These are phyloP conservation scores for Polia nebulosa DNA, from an alignment of 2,888 invertebrate genomes.

Conservation along the genomic window DNA sequence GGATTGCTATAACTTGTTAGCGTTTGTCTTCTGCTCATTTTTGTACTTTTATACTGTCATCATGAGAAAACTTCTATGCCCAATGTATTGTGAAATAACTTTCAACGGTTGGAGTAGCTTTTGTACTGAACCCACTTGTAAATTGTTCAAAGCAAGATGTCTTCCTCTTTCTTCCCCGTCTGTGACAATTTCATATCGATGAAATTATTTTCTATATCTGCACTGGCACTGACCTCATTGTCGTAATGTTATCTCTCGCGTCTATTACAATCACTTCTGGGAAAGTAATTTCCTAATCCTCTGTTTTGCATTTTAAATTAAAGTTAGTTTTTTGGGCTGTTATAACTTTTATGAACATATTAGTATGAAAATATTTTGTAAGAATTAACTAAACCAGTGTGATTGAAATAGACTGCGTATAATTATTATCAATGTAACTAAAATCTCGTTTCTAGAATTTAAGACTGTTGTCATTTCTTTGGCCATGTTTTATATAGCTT, in stretches of 20 bases:
- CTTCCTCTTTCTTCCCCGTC: slow-evolving; percentile 87
- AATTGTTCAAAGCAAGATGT: slow-evolving; percentile 78
- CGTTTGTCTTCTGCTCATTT: slow-evolving; percentile 82
- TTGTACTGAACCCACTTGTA: slow-evolving; percentile 68
- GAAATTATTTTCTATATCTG: slow-evolving; percentile 72
- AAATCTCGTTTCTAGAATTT: slow-evolving; percentile 74
- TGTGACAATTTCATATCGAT: slow-evolving; percentile 75
- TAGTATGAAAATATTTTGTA: slow-evolving; percentile 22
- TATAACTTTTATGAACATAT: slow-evolving; percentile 35
- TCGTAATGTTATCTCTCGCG: slow-evolving; percentile 63
- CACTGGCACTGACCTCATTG: slow-evolving; percentile 69
- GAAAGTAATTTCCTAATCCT: slow-evolving; percentile 11
- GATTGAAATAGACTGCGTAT: slow-evolving; percentile 58
- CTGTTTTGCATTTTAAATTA: slow-evolving; percentile 36
- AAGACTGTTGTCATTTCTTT: slow-evolving; percentile 85
- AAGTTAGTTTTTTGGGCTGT: slow-evolving; percentile 35
- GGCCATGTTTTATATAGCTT: slow-evolving; percentile 88
- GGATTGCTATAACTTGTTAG: slow-evolving; percentile 76
- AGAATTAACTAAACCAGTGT: slow-evolving; percentile 31
- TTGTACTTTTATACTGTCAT: slow-evolving; percentile 89
- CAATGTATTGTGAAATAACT: slow-evolving; percentile 58
- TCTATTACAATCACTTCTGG: slow-evolving; percentile 56
- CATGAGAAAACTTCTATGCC: slow-evolving; percentile 68
- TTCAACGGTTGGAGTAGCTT: slow-evolving; percentile 68
- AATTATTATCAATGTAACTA: slow-evolving; percentile 66